Percentiles rank a stretch among this genome's conserved stretches.
These are phyloP conservation scores for Streptopelia turtur DNA, from an alignment of 2,797 vertebrate species.

Conservation along the genomic window DNA sequence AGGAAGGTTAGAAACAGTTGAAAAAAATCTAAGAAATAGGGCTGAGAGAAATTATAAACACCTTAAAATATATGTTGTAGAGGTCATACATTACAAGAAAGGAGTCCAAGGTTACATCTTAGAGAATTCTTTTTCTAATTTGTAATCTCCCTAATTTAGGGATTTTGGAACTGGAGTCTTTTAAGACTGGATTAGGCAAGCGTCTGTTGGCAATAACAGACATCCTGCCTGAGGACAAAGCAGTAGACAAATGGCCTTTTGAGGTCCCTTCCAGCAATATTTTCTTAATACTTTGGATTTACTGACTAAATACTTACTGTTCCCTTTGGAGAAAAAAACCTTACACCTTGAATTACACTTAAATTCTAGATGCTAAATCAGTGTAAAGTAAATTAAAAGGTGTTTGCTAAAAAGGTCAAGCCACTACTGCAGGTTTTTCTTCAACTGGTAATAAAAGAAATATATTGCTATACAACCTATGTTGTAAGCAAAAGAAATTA, in stretches of 20 bases:
- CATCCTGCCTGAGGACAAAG: neutral
- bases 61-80: neutral
- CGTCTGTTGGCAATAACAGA: neutral
- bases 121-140: neutral
- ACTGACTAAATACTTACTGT: neutral
- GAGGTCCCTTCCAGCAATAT: neutral
- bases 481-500: slow-evolving; percentile 53
- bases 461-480: neutral
- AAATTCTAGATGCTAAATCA: neutral
- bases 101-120: neutral
- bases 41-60: neutral
- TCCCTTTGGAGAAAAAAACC: neutral
- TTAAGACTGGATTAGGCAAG: neutral
- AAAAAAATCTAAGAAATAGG: neutral
- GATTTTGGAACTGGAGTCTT: neutral
- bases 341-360: neutral
- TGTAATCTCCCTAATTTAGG: neutral
- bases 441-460: slow-evolving; percentile 30
- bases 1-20: neutral
- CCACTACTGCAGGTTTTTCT: neutral
- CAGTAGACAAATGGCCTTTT: neutral
- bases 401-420: neutral
- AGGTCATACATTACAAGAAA: neutral
- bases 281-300: neutral
- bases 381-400: neutral